These are phyloP conservation scores for Pangasianodon hypophthalmus DNA, from an alignment of 2,113 vertebrate genomes.

Conservation along the genomic window DNA sequence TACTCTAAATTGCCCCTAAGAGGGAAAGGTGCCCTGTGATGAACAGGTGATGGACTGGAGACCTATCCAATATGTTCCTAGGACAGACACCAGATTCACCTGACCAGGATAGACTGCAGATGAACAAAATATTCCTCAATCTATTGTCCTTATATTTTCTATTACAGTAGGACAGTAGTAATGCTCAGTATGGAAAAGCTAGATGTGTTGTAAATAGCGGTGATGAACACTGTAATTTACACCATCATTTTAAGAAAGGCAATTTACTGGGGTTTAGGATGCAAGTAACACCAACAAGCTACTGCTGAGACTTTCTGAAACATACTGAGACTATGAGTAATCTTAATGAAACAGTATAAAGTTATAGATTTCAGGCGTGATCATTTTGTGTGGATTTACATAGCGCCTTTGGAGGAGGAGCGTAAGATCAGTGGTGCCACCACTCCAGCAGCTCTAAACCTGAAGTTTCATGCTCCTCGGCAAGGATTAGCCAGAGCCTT, in stretches of 20 bases:
- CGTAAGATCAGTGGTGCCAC: background rate
- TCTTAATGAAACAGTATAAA: background rate
- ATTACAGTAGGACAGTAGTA: background rate
- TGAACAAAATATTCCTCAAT: background rate
- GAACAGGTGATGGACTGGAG: background rate
- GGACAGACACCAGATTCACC: background rate
- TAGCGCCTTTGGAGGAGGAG: background rate
- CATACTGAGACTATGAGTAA: background rate
- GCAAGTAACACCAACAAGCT: no score
- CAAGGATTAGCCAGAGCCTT: constrained; percentile 32
- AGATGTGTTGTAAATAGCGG: background rate
- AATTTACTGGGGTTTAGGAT: background rate
- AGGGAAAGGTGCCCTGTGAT: background rate
- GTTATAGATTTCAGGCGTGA: background rate
- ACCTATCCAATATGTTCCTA: background rate
- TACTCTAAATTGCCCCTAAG: background rate
- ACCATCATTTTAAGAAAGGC: background rate
- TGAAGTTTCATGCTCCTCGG: background rate
- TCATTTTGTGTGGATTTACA: background rate
- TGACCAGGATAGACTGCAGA: background rate
- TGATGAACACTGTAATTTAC: background rate
- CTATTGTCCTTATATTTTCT: background rate
- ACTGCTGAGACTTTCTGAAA: background rate
- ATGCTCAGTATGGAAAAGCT: background rate
- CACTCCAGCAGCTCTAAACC: constrained; percentile 12